Base-by-base conservation (phyloP, 2,888 invertebrate species). In the Lasioglossum lativentre region DNA sequence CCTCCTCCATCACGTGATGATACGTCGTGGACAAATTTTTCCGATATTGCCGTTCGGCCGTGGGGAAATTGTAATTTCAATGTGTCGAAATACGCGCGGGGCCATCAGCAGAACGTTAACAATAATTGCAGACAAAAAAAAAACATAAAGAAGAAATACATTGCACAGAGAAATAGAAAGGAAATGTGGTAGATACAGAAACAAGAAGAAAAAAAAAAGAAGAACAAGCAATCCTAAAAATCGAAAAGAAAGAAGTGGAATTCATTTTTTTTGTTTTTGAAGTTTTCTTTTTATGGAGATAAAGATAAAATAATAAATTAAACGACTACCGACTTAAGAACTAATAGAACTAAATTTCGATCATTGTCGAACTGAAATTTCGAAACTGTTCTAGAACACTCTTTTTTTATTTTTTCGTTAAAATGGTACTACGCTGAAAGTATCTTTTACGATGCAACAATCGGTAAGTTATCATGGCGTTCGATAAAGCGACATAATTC, bases 361-460 rank as follows among this genome's bases (percentile, higher is more conserved):
- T 40, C 16, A 10, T 68, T n/a, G 40, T 75, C 56, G 27, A 16
- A 5, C 19, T 19, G 34, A 45, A 47, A 47, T 45, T 16, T 79
- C 52, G 23, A 80, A n/a, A 40, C 34, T 42, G 74, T 78, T 85
- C 4, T 40, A 68, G 34, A 42, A 85, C 30, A 23, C 45, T 74
- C 73, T 71, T 63, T 27, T 30, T n/a, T 19, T 47, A 19, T 47
- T n/a, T n/a, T 1, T 4, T 27, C 12, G 42, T 30, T 34, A 2
- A 38, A 38, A 68, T 68, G 38, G 19, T 30, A 80, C 63, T 52
- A 80, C 16, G 45, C 19, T 73, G 47, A 42, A 52, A 2, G n/a
- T 82, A 63, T 78, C 77, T 80, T 80, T 85, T 47, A 27, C 45
- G 27, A 56, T 75, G 63, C 27, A 80, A 79, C 76, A 68, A 75